Conservation (phyloP, 2,113 vertebrate genomes). For the Chaenocephalus aceratus region DNA sequence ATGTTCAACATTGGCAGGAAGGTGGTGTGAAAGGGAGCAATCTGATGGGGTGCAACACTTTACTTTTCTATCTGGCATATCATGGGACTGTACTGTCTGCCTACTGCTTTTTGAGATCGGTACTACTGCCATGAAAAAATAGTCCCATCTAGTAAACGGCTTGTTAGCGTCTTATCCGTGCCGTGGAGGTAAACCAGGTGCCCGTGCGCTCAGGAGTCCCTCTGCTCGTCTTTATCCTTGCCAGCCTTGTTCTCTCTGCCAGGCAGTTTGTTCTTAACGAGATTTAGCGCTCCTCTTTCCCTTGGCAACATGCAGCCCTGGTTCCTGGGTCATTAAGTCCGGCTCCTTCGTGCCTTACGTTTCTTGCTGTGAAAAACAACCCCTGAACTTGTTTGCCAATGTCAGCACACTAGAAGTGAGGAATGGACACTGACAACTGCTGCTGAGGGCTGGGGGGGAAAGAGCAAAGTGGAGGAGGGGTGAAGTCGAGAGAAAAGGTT, state of each 20-base stretch:
- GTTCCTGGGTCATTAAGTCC: conserved; percentile 39
- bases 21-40: background rate
- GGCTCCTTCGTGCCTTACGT: conserved; percentile 52
- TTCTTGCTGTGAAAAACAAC: conserved; percentile 66
- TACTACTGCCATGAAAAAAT: background rate
- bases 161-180: conserved; percentile 24
- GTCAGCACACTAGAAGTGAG: conserved; percentile 48
- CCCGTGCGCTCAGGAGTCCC: conserved; percentile 5
- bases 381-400: conserved; percentile 40
- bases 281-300: conserved; percentile 36
- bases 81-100: background rate
- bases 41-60: background rate
- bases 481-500: background rate
- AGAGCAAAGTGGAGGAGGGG: conserved; percentile 22
- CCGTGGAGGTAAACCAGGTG: conserved; percentile 33
- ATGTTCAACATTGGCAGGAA: no score
- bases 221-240: conserved; percentile 31
- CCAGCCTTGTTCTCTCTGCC: conserved; percentile 33
- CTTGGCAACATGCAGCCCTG: conserved; percentile 34
- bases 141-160: conserved; percentile 18
- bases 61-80: background rate
- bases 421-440: conserved; percentile 77
- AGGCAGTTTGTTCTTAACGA: conserved; percentile 59
- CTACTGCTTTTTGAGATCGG: conserved; percentile 4
- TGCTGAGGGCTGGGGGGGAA: conserved; percentile 47